Percentiles rank a stretch among this genome's conserved stretches.
phyloP scores from a whole-genome alignment of 2,888 invertebrate genomes.

The Oligia latruncula region DNA sequence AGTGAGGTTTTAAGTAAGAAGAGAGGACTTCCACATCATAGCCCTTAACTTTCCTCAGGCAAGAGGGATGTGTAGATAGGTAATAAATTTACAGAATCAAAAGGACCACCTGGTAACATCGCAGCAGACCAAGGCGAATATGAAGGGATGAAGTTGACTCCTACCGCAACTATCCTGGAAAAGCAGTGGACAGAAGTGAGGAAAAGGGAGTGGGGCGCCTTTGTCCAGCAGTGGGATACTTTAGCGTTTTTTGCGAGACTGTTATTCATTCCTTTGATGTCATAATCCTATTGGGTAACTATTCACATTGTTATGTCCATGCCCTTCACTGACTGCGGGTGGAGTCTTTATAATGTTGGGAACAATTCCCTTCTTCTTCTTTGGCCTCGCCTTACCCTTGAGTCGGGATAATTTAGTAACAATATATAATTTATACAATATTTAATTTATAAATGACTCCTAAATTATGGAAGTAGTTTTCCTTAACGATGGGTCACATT shows the following conservation, averaged over 20 bases:
- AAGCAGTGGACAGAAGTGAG: background rate
- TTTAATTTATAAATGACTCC: slow-evolving; percentile 9
- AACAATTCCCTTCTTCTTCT: background rate
- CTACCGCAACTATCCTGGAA: too few species aligned
- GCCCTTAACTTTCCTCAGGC: background rate
- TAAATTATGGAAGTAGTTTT: background rate
- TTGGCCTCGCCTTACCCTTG: background rate
- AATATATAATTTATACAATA: background rate
- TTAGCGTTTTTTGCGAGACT: too few species aligned
- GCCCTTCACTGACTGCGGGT: background rate
- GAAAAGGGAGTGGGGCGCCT: background rate
- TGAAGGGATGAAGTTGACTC: background rate
- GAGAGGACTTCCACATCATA: background rate
- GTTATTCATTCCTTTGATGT: background rate
- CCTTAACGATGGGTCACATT: slow-evolving; percentile 4
- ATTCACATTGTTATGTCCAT: background rate
- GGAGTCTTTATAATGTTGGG: background rate
- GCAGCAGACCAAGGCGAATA: background rate
- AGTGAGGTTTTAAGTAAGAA: background rate
- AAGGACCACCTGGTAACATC: background rate
- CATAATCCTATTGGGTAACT: background rate
- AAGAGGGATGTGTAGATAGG: background rate
- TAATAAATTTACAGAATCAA: background rate
- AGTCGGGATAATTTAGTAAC: background rate
- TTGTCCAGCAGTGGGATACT: too few species aligned